These are phyloP conservation scores for Stegophylla sp. DNA, from an alignment of 2,888 invertebrate species.

Conservation along the genomic window DNA sequence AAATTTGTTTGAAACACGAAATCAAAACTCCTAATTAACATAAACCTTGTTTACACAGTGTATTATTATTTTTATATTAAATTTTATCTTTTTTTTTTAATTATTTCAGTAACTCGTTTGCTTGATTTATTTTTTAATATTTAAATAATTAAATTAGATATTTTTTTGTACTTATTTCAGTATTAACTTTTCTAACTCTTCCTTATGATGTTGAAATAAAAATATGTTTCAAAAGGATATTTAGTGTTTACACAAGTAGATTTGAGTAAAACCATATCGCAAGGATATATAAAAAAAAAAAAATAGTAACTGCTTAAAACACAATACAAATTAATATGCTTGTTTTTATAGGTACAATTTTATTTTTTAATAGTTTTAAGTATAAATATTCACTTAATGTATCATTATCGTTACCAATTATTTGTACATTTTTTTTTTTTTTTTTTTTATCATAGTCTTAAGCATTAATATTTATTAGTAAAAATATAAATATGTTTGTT, in stretches of 20 bases:
- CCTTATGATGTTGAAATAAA: not conserved
- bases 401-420: not conserved
- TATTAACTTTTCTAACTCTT: not conserved
- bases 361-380: constrained; percentile 16
- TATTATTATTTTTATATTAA: constrained; percentile 36
- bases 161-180: not conserved
- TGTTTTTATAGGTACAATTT: constrained; percentile 28
- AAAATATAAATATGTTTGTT: constrained; percentile 31
- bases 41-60: not conserved
- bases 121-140: constrained; percentile 11
- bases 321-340: not conserved
- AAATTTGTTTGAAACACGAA: constrained; percentile 87
- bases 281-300: constrained; percentile 12
- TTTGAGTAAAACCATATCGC: constrained; percentile 26
- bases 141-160: constrained; percentile 9
- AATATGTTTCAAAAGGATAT: constrained; percentile 18
- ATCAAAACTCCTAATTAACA: constrained; percentile 75
- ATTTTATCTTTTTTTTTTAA: constrained; percentile 6
- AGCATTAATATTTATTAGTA: constrained; percentile 5
- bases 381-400: not conserved
- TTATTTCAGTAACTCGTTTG: constrained; percentile 34
- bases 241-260: constrained; percentile 5
- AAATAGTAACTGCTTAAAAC: not conserved
- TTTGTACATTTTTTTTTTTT: constrained; percentile 11
- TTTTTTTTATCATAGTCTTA: constrained; percentile 25